Conservation (phyloP, 2,113 vertebrate species). For the Brachirus orientalis region DNA sequence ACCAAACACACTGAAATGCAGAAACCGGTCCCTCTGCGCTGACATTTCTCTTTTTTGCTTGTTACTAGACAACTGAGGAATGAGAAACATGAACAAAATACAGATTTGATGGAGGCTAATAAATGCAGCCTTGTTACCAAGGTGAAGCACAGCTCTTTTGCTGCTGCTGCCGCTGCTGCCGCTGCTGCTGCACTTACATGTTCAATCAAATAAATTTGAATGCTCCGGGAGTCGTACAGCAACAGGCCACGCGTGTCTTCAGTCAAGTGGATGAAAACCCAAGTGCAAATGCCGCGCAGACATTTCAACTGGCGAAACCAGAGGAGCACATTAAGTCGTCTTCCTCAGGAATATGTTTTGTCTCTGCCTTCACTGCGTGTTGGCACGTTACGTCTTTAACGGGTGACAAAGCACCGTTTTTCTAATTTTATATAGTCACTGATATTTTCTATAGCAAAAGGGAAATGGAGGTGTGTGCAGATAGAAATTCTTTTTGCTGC, state of each 20-base stretch:
- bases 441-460: too few relatives aligned
- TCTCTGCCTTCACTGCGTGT: neutral
- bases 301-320: neutral
- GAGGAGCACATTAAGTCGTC: neutral
- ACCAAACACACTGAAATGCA: neutral
- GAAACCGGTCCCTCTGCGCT: neutral
- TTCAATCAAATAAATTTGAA: neutral
- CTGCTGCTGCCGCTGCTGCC: too few relatives aligned
- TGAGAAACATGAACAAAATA: neutral
- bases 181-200: neutral
- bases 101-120: neutral
- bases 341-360: too few relatives aligned
- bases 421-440: too few relatives aligned
- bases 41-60: neutral
- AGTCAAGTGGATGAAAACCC: neutral
- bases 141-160: neutral
- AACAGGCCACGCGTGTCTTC: neutral
- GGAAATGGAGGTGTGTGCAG: too few relatives aligned
- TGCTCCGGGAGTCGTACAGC: neutral
- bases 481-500: too few relatives aligned
- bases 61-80: neutral
- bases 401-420: too few relatives aligned
- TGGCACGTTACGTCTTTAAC: too few relatives aligned
- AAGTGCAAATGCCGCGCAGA: neutral
- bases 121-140: neutral